Evolutionary conservation across 2,888 invertebrate species (phyloP).

Genomic region (Athripsodes cinereus): DNA sequence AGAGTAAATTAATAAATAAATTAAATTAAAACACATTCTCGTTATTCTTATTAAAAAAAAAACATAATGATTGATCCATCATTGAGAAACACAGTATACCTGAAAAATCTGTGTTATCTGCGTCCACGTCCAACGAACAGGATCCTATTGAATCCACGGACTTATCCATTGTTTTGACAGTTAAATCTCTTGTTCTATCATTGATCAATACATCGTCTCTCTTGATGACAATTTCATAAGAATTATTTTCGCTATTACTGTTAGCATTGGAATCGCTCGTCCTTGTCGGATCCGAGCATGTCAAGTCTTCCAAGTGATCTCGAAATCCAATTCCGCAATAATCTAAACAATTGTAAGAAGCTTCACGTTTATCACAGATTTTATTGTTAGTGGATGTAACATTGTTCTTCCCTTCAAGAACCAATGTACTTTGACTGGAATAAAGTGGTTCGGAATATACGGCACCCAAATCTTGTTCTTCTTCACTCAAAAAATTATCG

Average conservation of each 20-base stretch:
- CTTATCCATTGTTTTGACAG: constrained; percentile 61
- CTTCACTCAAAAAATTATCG: constrained; percentile 34
- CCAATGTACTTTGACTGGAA: constrained; percentile 45
- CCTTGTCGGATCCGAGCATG: not conserved
- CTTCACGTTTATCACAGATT: not conserved
- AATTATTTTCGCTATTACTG: not conserved
- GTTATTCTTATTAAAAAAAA: constrained; percentile 24
- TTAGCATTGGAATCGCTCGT: not conserved
- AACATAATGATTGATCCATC: not conserved
- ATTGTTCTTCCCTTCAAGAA: constrained; percentile 32
- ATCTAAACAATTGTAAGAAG: constrained; percentile 8
- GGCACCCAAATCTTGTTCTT: constrained; percentile 37
- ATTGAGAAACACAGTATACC: constrained; percentile 46
- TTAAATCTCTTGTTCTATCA: constrained; percentile 38
- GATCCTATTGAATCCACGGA: constrained; percentile 81
- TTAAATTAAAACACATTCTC: not conserved
- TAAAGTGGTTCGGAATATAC: constrained; percentile 49
- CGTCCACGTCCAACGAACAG: constrained; percentile 81
- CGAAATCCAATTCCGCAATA: constrained; percentile 2
- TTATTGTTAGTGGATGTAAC: not conserved
- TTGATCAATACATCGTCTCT: constrained; percentile 41
- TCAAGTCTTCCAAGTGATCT: constrained; percentile 6
- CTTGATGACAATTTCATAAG: constrained; percentile 45
- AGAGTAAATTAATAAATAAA: not conserved
- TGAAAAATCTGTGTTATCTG: constrained; percentile 64